Percentiles rank a stretch among this genome's conserved stretches.
Conservation (phyloP, 2,113 vertebrate species). For the Ursus arctos region DNA sequence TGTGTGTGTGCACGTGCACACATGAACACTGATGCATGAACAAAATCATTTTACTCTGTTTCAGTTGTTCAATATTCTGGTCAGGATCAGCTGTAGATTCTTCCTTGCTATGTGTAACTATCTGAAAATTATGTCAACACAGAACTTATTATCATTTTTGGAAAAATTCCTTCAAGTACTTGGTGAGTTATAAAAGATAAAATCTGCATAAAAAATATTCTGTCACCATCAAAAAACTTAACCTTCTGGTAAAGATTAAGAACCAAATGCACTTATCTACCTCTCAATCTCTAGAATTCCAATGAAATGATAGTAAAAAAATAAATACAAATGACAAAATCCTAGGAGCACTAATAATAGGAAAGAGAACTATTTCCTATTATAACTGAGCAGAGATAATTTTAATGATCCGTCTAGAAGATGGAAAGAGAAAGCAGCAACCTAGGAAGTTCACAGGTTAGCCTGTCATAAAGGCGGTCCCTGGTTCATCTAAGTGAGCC, state of each 20-base stretch:
- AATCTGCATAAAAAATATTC: constrained; percentile 53
- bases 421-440: neutral
- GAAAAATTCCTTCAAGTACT: constrained; percentile 49
- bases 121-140: constrained; percentile 64
- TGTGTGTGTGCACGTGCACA: accelerated
- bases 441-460: neutral
- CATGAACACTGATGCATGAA: neutral
- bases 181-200: constrained; percentile 61
- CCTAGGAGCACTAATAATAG: neutral
- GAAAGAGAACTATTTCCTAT: neutral
- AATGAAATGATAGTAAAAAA: neutral
- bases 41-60: constrained; percentile 42
- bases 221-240: constrained; percentile 18
- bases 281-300: constrained; percentile 10
- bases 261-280: neutral
- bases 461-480: neutral
- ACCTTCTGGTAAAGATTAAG: constrained; percentile 52
- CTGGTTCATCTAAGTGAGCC: neutral
- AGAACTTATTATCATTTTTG: constrained; percentile 43
- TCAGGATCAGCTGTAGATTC: constrained; percentile 27
- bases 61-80: constrained; percentile 24
- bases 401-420: constrained; percentile 9
- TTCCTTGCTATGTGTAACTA: constrained; percentile 49
- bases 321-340: neutral
- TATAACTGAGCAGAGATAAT: neutral